Conservation (phyloP, 2,113 vertebrate species). For the Mustelus asterias region DNA sequence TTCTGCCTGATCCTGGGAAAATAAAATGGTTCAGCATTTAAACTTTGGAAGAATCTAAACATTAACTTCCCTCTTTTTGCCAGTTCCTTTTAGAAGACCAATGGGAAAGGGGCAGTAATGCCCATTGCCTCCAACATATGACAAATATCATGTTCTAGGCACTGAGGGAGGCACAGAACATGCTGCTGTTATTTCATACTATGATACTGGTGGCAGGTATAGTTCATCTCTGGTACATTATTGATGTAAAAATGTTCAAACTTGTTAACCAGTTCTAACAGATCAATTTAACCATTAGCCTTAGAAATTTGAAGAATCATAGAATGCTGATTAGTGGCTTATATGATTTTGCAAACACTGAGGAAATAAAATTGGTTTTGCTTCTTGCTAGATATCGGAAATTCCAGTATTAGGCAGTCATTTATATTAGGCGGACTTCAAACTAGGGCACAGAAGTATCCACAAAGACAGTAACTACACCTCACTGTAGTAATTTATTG, state of each 20-base stretch:
- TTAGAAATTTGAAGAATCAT: background rate
- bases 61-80: background rate
- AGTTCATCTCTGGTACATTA: background rate
- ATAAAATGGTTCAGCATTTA: slow-evolving; percentile 8
- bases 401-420: background rate
- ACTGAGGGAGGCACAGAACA: background rate
- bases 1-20: slow-evolving; percentile 82
- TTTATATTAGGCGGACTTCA: background rate
- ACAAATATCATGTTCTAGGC: background rate
- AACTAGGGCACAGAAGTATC: background rate
- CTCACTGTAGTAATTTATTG: too few species aligned
- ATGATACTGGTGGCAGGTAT: background rate
- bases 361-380: too few species aligned
- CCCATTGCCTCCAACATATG: background rate
- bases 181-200: background rate
- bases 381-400: background rate
- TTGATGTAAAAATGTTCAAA: background rate
- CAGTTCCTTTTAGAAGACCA: background rate
- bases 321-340: background rate
- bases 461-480: background rate
- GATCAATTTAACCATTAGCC: background rate
- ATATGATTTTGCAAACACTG: background rate
- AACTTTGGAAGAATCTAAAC: background rate
- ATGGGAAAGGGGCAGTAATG: background rate
- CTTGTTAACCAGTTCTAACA: background rate